phyloP scores from a whole-genome alignment of 2,797 vertebrate genomes.

The Clamator glandarius region DNA sequence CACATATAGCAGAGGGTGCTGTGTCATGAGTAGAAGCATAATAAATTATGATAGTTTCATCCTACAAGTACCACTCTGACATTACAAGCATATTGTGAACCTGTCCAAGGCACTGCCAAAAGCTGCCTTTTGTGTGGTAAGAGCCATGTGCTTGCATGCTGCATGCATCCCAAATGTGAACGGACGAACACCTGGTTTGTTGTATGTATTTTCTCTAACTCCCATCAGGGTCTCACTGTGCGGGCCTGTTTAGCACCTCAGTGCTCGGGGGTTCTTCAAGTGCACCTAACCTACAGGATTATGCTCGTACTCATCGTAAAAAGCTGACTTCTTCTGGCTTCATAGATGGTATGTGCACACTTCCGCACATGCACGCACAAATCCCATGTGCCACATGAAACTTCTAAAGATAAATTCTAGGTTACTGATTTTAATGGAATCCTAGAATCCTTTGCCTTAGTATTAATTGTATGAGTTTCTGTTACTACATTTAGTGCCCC shows the following conservation, averaged over 20 bases:
- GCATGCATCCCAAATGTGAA: slow-evolving; percentile 85
- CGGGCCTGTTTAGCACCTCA: slow-evolving; percentile 93
- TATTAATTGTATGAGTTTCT: slow-evolving; percentile 31
- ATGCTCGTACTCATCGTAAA: slow-evolving; percentile 94
- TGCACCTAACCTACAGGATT: slow-evolving; percentile 95
- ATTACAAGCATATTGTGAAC: slow-evolving; percentile 82
- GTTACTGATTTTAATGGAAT: slow-evolving; percentile 57
- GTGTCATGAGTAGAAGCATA: slow-evolving; percentile 59
- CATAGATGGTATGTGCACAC: slow-evolving; percentile 94
- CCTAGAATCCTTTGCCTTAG: slow-evolving; percentile 64
- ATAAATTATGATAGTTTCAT: slow-evolving; percentile 64
- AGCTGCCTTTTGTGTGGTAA: slow-evolving; percentile 84
- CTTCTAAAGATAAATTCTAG: slow-evolving; percentile 48
- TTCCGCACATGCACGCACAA: slow-evolving; percentile 81
- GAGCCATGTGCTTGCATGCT: slow-evolving; percentile 86
- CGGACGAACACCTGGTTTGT: slow-evolving; percentile 87
- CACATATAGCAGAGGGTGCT: slow-evolving; percentile 56
- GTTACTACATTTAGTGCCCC: background rate
- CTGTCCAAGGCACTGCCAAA: slow-evolving; percentile 79
- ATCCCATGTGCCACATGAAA: slow-evolving; percentile 53
- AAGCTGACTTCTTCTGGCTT: slow-evolving; percentile 93
- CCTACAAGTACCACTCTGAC: slow-evolving; percentile 72
- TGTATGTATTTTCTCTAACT: slow-evolving; percentile 93
- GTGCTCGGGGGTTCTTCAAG: slow-evolving; percentile 94
- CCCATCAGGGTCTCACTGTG: slow-evolving; percentile 93